Evolutionary conservation across 2,797 vertebrate species (phyloP).

Genomic region (Bradypus variegatus): DNA sequence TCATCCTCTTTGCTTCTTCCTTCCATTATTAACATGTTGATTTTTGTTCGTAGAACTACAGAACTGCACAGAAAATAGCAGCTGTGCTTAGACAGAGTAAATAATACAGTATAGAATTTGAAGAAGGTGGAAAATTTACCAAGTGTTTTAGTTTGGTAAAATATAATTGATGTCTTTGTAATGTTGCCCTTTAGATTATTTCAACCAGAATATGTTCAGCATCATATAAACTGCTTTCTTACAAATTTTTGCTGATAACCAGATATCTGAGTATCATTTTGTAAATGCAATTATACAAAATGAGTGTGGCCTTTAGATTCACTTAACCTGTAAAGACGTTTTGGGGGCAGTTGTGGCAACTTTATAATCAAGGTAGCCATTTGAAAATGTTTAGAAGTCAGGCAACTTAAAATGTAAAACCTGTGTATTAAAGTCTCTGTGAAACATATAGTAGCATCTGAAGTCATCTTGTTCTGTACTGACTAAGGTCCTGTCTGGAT

Average conservation of each 20-base stretch:
- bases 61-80: slow-evolving; percentile 18
- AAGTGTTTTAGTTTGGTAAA: slow-evolving; percentile 19
- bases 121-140: slow-evolving; percentile 11
- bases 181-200: slow-evolving; percentile 23
- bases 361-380: slow-evolving; percentile 11
- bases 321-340: not conserved
- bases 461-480: not conserved
- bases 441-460: not conserved
- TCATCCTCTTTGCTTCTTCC: not conserved
- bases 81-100: not conserved
- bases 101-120: not conserved
- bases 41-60: not conserved
- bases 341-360: not conserved
- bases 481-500: not conserved
- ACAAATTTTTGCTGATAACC: not conserved
- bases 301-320: not conserved
- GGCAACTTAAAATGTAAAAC: not conserved
- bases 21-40: not conserved
- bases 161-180: not conserved
- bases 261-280: not conserved
- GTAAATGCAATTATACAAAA: slow-evolving; percentile 5
- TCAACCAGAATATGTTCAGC: slow-evolving; percentile 15
- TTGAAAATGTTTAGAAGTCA: slow-evolving; percentile 25
- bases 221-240: not conserved
- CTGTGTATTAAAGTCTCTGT: not conserved